Conservation (phyloP, 2,113 vertebrate species). For the Corvus moneduloides region DNA sequence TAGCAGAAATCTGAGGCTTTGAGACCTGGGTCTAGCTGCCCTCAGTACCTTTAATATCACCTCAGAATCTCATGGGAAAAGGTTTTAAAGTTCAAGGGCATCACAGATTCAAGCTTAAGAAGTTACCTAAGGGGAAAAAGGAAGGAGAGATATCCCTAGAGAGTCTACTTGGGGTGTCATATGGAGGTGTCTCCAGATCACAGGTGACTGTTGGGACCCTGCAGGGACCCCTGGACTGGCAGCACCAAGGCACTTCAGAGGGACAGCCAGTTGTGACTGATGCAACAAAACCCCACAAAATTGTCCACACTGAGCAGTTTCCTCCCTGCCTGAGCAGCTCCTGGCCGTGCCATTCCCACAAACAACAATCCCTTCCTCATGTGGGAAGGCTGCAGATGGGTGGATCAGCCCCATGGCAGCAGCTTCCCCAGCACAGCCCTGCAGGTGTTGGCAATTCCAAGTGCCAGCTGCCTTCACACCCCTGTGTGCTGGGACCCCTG, state of each 20-base stretch:
- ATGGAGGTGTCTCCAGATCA: background rate
- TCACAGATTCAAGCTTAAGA: background rate
- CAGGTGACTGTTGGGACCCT: background rate
- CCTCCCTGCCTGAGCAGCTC: background rate
- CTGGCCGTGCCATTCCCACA: background rate
- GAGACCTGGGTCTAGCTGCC: background rate
- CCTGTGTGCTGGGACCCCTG: background rate
- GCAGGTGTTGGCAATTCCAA: background rate
- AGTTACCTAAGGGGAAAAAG: background rate
- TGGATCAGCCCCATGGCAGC: background rate
- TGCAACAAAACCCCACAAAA: background rate
- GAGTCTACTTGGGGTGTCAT: background rate
- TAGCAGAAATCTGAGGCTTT: background rate
- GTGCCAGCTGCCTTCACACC: background rate
- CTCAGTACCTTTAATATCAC: background rate
- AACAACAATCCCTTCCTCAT: background rate
- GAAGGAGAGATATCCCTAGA: background rate
- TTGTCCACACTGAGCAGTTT: rapidly evolving
- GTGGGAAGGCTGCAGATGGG: background rate
- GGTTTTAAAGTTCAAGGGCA: background rate
- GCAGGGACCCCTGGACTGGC: background rate
- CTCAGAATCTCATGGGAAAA: background rate
- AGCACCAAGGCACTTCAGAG: background rate
- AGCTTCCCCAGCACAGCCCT: background rate
- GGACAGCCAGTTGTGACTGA: background rate